Percentiles rank a stretch among this genome's conserved stretches.
phyloP scores from a whole-genome alignment of 2,888 invertebrate genomes.

The Drosophila mayaguana region DNA sequence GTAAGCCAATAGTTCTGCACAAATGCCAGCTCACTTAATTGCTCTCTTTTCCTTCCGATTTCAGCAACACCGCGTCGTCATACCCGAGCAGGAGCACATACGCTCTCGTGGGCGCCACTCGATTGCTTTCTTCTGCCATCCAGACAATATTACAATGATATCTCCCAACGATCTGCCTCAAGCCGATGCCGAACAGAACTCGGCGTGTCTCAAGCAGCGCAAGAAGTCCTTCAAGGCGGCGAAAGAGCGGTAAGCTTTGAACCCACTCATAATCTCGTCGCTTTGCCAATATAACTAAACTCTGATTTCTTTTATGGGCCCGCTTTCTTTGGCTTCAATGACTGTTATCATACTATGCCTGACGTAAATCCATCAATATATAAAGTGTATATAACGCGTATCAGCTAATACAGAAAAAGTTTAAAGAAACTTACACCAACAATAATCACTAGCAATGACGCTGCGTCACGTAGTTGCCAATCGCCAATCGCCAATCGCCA shows the following conservation, averaged over 20 bases:
- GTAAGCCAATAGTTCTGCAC: constrained; percentile 81
- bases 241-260: constrained; percentile 83
- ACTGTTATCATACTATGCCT: constrained; percentile 33
- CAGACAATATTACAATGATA: constrained; percentile 86
- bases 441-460: constrained; percentile 74
- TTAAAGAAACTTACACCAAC: constrained; percentile 89
- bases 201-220: constrained; percentile 82
- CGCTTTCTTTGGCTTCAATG: constrained; percentile 16
- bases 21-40: not conserved
- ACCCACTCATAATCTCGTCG: not conserved
- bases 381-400: constrained; percentile 89
- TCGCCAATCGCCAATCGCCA: not conserved
- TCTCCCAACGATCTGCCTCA: constrained; percentile 84
- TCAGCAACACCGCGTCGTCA: constrained; percentile 90
- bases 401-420: constrained; percentile 90
- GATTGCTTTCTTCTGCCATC: constrained; percentile 91
- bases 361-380: constrained; percentile 29
- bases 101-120: constrained; percentile 90
- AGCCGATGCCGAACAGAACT: constrained; percentile 73
- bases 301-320: constrained; percentile 73
- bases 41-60: constrained; percentile 23
- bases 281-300: constrained; percentile 58
- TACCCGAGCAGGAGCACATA: constrained; percentile 88
- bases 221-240: constrained; percentile 85
- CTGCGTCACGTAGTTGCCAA: constrained; percentile 10